Evolutionary conservation across 2,888 invertebrate genomes (phyloP).

Genomic region (Eumerus sabulonum): DNA sequence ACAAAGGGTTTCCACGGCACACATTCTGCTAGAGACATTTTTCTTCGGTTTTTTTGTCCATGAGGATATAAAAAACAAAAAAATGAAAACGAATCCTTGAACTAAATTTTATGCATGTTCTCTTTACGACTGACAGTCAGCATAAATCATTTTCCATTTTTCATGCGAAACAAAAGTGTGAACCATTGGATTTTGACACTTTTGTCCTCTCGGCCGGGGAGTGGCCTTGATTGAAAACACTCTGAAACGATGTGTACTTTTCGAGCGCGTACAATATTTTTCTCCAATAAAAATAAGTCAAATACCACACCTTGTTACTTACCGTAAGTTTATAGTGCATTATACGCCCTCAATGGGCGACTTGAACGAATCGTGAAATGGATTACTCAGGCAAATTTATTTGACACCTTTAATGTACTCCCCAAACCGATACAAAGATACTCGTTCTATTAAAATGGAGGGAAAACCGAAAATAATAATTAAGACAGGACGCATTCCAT

Average conservation of each 20-base stretch:
- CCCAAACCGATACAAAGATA: constrained; percentile 30
- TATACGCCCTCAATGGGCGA: constrained; percentile 21
- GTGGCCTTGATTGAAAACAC: constrained; percentile 59
- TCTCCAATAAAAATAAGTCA: constrained; percentile 40
- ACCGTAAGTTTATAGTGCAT: not conserved
- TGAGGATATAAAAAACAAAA: constrained; percentile 1
- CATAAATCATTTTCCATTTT: constrained; percentile 40
- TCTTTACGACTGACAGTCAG: constrained; percentile 13
- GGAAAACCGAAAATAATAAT: constrained; percentile 37
- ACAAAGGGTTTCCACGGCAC: constrained; percentile 44
- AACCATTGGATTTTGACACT: constrained; percentile 26
- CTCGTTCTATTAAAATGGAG: constrained; percentile 3
- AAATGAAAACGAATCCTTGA: constrained; percentile 52
- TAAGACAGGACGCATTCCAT: constrained; percentile 21
- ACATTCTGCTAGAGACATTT: too few species aligned
- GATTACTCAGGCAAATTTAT: constrained; percentile 61
- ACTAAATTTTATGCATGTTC: constrained; percentile 64
- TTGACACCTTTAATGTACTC: constrained; percentile 62
- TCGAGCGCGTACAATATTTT: constrained; percentile 26
- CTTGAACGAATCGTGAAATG: constrained; percentile 58
- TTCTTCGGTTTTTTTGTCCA: too few species aligned
- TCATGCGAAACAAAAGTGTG: constrained; percentile 3
- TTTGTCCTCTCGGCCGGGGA: constrained; percentile 36
- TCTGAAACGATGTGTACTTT: constrained; percentile 34
- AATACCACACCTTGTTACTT: constrained; percentile 47